Conservation (phyloP, 2,888 invertebrate genomes). For the Anticlea derivata region DNA sequence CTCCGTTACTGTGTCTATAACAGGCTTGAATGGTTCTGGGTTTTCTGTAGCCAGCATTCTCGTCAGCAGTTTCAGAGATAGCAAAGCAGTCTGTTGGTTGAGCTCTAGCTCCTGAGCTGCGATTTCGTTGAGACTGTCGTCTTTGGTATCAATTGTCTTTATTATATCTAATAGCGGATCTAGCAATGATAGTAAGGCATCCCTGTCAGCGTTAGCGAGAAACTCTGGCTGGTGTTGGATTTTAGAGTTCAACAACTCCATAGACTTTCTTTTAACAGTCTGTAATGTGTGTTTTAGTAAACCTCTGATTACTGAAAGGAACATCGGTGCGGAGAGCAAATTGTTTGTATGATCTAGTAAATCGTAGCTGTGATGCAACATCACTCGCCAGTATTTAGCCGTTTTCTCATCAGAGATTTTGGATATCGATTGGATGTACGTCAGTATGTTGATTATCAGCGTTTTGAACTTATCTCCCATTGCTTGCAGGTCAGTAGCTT, state of each 20-base stretch:
- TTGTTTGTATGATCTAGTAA: conserved; percentile 91
- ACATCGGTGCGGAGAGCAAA: conserved; percentile 90
- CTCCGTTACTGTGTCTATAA: conserved; percentile 87
- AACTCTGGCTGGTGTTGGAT: conserved; percentile 87
- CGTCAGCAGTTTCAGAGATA: conserved; percentile 92
- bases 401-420: conserved; percentile 85
- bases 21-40: conserved; percentile 87
- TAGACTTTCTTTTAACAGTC: conserved; percentile 89
- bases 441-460: conserved; percentile 87
- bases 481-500: conserved; percentile 68
- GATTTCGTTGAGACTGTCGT: conserved; percentile 53
- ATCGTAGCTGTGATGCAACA: conserved; percentile 91
- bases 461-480: conserved; percentile 87
- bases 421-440: conserved; percentile 86
- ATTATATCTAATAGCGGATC: conserved; percentile 85
- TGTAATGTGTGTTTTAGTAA: conserved; percentile 88
- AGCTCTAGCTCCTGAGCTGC: conserved; percentile 85
- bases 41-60: conserved; percentile 87
- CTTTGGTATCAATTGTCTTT: conserved; percentile 72
- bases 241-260: conserved; percentile 93
- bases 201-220: conserved; percentile 78
- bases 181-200: conserved; percentile 83
- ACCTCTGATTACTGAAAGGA: conserved; percentile 90
- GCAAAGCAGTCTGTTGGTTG: conserved; percentile 92
- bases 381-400: conserved; percentile 92